These are phyloP conservation scores for Serranochromis macrocephalus DNA, from an alignment of 2,113 vertebrate species.

Conservation along the genomic window DNA sequence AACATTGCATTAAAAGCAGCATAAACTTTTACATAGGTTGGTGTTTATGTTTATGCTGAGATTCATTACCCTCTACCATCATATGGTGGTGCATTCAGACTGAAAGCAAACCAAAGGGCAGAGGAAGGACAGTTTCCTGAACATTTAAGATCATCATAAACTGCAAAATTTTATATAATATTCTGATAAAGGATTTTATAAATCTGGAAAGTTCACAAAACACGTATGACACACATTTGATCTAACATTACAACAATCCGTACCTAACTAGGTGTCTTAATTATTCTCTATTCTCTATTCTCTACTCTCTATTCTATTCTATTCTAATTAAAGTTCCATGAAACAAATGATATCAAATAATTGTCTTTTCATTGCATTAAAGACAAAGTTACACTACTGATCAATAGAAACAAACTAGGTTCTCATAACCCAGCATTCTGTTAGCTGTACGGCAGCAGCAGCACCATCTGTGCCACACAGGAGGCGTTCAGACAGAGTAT, in stretches of 20 bases:
- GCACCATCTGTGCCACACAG: background rate
- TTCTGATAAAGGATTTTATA: background rate
- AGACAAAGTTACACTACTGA: background rate
- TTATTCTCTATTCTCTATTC: no score
- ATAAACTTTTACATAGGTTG: background rate
- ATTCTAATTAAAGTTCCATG: background rate
- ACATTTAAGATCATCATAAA: background rate
- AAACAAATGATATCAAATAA: background rate
- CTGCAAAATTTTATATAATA: background rate
- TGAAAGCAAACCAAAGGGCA: background rate
- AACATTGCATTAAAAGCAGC: background rate
- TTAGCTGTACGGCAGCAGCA: background rate
- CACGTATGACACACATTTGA: background rate
- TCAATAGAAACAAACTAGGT: background rate
- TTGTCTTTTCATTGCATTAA: background rate
- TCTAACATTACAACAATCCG: background rate
- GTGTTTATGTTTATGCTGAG: background rate
- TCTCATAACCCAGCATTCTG: background rate
- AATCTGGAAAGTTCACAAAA: background rate
- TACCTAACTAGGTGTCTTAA: background rate
- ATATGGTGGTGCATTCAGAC: background rate
- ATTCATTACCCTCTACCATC: background rate
- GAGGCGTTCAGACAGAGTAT: background rate
- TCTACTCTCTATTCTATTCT: no score
- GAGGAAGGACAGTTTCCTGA: background rate